phyloP scores from a whole-genome alignment of 2,797 vertebrate genomes.

The Chaetophractus vellerosus region DNA sequence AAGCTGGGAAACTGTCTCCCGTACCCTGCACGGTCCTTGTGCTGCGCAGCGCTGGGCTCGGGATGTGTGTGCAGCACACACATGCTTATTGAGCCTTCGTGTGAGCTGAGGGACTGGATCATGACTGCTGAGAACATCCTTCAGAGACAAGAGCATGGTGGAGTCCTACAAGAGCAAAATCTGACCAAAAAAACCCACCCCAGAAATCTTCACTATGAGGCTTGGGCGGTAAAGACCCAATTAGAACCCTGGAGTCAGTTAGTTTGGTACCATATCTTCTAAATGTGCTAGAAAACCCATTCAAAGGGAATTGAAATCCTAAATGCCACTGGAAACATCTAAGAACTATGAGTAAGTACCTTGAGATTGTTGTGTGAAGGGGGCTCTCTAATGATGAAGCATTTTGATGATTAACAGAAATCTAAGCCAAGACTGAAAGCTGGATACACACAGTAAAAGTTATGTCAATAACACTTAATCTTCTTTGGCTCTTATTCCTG shows the following conservation, averaged over 20 bases:
- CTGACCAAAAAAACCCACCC: too few species aligned
- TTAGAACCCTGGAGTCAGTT: background rate
- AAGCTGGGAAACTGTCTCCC: background rate
- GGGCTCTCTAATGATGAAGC: constrained; percentile 33
- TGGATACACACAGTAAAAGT: background rate
- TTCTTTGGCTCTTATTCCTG: constrained; percentile 18
- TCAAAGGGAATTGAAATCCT: constrained; percentile 32
- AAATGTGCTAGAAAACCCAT: constrained; percentile 2
- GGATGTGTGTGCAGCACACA: background rate
- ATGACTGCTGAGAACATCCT: background rate
- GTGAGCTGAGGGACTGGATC: background rate
- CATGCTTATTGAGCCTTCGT: background rate
- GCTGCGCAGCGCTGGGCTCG: rapidly evolving
- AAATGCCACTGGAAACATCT: background rate
- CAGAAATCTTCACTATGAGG: background rate
- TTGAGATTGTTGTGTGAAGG: background rate
- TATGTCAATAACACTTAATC: constrained; percentile 10
- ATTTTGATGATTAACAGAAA: constrained; percentile 56
- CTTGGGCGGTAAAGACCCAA: background rate
- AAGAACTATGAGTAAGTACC: background rate
- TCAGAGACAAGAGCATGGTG: background rate
- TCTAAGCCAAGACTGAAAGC: constrained; percentile 55
- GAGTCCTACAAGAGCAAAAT: background rate
- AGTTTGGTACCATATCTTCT: background rate
- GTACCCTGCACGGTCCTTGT: rapidly evolving